Evolutionary conservation across 2,888 invertebrate species (phyloP), one percentile per base, ranked within the genome.

Genomic region (Dryococelus australis): DNA sequence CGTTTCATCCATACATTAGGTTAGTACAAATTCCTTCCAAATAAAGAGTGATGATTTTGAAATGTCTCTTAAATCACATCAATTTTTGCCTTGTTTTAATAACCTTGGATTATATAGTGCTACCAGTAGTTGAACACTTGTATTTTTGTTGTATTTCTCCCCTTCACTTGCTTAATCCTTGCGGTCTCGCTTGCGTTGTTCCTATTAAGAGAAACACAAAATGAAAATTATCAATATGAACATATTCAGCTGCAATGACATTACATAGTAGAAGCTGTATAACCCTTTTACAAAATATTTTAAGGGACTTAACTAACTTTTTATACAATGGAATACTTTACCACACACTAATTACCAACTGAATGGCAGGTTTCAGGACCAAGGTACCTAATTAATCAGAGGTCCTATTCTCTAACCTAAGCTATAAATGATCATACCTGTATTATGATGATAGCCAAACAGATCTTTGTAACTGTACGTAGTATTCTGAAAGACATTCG

Each of bases 141-240:
- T 65, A 43, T 26, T 28, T 85, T 85, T 35, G 8, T 26, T 26
- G 8, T 65, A 8, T 65, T 65, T 47, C 47, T 16, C 47, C 47
- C 10, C 65, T 65, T 65, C 65, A 16, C 16, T 65, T 16, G 27
- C 35, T 88, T 85, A 88, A 85, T 88, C 87, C 85, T 81, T 84
- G 80, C 88, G 86, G 43, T 88, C 87, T 43, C 84, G 81, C 81
- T 83, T 86, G 47, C 85, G 86, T 35, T 87, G 85, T 13, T 88
- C 88, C 88, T 88, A 87, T n/a, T 84, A 86, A 12, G 1, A 83
- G 24, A 81, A 27, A 65, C n/a, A 53, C 24, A 35, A 85, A 65
- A 65, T 3, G 1, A 3, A 10, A 5, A 65, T 65, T 20, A 43
- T 80, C 26, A 43, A 53, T 79, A 16, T 16, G 16, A 28, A 43